Evolutionary conservation across 2,797 vertebrate genomes (phyloP), one percentile per base, ranked within the genome.

Genomic region (Falco biarmicus): DNA sequence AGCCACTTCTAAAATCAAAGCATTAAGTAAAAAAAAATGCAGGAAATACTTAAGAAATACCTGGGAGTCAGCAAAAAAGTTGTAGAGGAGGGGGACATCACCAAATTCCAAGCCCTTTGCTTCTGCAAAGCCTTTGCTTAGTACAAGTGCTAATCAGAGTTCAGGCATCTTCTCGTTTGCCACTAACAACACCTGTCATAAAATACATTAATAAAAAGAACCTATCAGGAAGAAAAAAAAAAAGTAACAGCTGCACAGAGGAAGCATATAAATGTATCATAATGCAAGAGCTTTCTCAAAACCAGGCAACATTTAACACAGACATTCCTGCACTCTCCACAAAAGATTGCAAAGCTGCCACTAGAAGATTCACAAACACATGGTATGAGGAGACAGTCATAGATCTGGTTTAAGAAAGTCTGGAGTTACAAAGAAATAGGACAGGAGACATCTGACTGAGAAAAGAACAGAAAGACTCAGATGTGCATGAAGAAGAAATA

Each of bases 21-120:
- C 21, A 11, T 4, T 19, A 20, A 6, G 39, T 37, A 34, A 7
- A 6, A 50, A 75, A 41, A 93, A 66, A 1, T 0, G 24, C 29
- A 63, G 24, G 45, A 89, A 64, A 45, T 59, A 32, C 9, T 4
- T 28, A 11, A 53, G 21, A 50, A 92, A 75, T 95, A 98, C 93
- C 95, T 98, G 95, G 10, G 96, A 98, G 69, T 96, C 96, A 4
- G 97, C 97, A 48, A 98, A 98, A 83, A 98, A 97, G 83, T 93
- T 98, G 84, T 96, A 97, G 54, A 98, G 96, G 41, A 98, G 96
- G 24, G 98, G 95, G 16, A 96, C 95, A 50, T 97, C 68, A 50
- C 96, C 87, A 73, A 97, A 98, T 79, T 97, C 96, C 81, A 98
- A 96, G 75, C 93, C 94, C 75, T 97, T 97, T 21, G 96, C 97